These are phyloP conservation scores for Antigone vipio DNA, from an alignment of 2,113 vertebrate genomes.

Conservation along the genomic window DNA sequence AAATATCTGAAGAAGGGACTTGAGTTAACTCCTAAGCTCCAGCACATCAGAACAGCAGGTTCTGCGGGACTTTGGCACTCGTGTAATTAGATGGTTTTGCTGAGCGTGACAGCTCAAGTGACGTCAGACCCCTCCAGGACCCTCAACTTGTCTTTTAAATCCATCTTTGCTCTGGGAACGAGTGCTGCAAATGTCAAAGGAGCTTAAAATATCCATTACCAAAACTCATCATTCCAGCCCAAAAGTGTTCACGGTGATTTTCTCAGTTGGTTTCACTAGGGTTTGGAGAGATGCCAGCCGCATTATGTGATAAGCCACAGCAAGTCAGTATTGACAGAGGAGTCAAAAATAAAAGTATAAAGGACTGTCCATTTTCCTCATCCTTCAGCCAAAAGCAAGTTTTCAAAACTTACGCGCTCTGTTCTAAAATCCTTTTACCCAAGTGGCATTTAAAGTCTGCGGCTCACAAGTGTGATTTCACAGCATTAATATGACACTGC, in stretches of 20 bases:
- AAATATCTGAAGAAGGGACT: not conserved
- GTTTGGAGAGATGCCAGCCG: not conserved
- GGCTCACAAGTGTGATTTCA: conserved; percentile 13
- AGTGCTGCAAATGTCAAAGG: not conserved
- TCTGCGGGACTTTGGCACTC: not conserved
- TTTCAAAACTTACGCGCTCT: not conserved
- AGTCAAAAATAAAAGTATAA: not conserved
- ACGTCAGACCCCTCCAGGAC: not conserved
- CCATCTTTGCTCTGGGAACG: not conserved
- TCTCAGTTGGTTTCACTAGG: not conserved
- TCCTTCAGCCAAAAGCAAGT: not conserved
- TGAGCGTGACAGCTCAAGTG: not conserved
- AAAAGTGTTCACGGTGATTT: not conserved
- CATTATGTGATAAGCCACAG: not conserved
- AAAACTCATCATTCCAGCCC: not conserved
- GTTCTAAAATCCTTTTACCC: not conserved
- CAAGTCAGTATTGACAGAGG: not conserved
- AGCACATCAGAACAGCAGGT: not conserved
- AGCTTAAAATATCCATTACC: conserved; percentile 45
- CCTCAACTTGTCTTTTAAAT: not conserved
- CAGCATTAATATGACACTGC: not conserved
- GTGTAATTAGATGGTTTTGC: not conserved
- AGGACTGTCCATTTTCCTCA: not conserved
- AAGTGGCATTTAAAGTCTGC: not conserved
- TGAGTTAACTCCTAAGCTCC: not conserved